Evolutionary conservation across 2,113 vertebrate genomes (phyloP).

Genomic region (Oxyura jamaicensis): DNA sequence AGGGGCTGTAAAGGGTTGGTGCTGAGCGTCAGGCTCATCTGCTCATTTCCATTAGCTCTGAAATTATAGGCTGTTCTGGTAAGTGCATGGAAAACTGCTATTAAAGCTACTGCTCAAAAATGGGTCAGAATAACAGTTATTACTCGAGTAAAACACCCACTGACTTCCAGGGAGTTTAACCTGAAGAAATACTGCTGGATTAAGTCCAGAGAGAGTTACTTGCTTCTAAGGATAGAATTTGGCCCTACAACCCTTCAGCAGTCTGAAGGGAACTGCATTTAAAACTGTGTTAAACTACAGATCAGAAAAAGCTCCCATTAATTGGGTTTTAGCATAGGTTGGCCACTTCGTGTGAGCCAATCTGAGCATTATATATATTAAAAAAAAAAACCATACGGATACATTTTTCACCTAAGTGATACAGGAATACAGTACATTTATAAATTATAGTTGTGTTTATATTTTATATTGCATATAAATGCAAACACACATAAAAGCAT

Average conservation of each 20-base stretch:
- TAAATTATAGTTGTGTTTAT: not conserved
- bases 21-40: not conserved
- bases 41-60: not conserved
- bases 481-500: not conserved
- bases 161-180: constrained; percentile 15
- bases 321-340: not conserved
- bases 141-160: not conserved
- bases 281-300: constrained; percentile 16
- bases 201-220: constrained; percentile 16
- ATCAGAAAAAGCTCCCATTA: not conserved
- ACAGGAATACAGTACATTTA: not conserved
- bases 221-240: constrained; percentile 39
- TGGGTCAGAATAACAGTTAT: constrained; percentile 18
- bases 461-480: fast-evolving
- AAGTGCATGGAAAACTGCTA: not conserved
- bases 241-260: constrained; percentile 6
- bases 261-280: not conserved
- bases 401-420: not conserved
- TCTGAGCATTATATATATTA: fast-evolving
- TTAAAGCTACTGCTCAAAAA: not conserved
- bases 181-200: constrained; percentile 42
- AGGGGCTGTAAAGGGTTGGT: not conserved
- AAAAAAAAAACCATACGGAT: not conserved
- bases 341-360: not conserved
- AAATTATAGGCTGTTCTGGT: not conserved